Percentiles rank a stretch among this genome's conserved stretches.
Evolutionary conservation across 2,797 vertebrate species (phyloP).

Genomic region (Pristis pectinata): DNA sequence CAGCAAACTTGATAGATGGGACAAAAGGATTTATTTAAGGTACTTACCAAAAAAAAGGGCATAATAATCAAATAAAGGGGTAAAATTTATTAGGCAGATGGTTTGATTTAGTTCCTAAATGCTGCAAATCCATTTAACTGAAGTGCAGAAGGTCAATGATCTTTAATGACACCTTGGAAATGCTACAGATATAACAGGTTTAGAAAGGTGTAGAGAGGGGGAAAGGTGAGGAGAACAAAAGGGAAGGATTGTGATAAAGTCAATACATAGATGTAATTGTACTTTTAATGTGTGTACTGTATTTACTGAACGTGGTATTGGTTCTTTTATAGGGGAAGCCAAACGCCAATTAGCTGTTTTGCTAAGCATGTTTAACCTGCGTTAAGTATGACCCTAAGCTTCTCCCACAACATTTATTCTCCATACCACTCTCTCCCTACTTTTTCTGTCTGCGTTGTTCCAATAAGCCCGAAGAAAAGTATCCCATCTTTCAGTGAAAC

Average conservation of each 20-base stretch:
- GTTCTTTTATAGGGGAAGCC: too few species aligned
- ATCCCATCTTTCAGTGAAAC: too few species aligned
- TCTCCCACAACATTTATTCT: too few species aligned
- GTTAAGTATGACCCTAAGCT: too few species aligned
- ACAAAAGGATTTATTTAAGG: neutral
- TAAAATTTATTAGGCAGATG: neutral
- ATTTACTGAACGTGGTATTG: too few species aligned
- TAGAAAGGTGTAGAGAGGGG: neutral
- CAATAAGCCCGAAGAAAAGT: too few species aligned
- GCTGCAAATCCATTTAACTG: neutral
- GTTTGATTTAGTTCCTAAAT: neutral
- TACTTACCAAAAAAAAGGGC: neutral
- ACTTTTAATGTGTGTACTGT: too few species aligned
- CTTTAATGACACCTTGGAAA: neutral
- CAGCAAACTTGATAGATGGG: neutral
- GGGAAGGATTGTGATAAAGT: neutral
- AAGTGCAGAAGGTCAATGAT: neutral
- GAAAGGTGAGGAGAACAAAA: neutral
- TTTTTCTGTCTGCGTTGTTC: too few species aligned
- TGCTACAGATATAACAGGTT: neutral
- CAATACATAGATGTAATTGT: neutral
- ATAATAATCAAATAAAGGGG: neutral
- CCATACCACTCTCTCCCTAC: too few species aligned
- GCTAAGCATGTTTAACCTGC: too few species aligned
- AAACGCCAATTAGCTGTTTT: too few species aligned